Conservation (phyloP, 2,888 invertebrate species). For the Smittia sp. region DNA sequence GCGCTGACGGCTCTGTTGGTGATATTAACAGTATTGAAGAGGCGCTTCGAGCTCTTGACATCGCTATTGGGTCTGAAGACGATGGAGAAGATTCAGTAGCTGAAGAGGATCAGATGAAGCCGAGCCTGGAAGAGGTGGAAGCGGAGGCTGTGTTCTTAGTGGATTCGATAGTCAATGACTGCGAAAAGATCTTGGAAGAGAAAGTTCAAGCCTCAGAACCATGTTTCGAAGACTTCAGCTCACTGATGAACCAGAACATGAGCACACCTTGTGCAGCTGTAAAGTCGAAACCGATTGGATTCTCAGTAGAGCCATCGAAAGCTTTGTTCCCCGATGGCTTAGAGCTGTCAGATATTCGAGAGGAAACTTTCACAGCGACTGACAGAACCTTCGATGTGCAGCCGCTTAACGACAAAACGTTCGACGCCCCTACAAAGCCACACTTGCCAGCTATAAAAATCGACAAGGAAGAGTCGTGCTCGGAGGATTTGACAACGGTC, state of each 20-base stretch:
- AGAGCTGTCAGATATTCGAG: background rate
- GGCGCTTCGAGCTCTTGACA: constrained; percentile 44
- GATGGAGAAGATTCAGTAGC: constrained; percentile 42
- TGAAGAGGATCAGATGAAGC: constrained; percentile 16
- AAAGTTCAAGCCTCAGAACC: background rate
- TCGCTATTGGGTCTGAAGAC: constrained; percentile 44
- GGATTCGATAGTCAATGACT: constrained; percentile 44
- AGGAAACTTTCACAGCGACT: constrained; percentile 36
- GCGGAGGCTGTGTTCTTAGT: constrained; percentile 43
- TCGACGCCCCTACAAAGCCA: constrained; percentile 32
- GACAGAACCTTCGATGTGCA: constrained; percentile 42
- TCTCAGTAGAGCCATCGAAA: background rate
- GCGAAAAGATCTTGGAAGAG: constrained; percentile 42
- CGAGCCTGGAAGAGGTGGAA: constrained; percentile 1
- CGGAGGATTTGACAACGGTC: constrained; percentile 45
- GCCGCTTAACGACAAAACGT: constrained; percentile 40
- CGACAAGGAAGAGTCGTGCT: constrained; percentile 44
- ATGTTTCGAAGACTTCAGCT: constrained; percentile 11
- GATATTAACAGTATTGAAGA: constrained; percentile 45
- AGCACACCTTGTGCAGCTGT: constrained; percentile 43
- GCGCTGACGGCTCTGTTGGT: constrained; percentile 6
- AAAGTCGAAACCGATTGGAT: background rate
- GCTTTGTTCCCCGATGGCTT: background rate
- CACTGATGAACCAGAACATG: constrained; percentile 22
- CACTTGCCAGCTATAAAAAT: constrained; percentile 43